Conservation (phyloP, 2,113 vertebrate genomes). For the Egretta garzetta region DNA sequence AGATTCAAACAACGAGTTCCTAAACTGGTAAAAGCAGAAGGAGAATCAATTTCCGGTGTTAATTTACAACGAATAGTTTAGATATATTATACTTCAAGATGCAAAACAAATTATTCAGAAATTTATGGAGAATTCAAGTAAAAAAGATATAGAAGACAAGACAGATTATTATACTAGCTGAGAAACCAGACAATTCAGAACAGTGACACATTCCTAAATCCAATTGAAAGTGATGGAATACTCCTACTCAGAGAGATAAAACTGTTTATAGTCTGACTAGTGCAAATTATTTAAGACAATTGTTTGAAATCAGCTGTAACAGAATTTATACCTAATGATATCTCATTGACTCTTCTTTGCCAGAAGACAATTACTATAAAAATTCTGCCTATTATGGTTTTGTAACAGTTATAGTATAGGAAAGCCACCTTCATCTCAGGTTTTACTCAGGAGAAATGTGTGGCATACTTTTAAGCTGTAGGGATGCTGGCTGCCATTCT, state of each 20-base stretch:
- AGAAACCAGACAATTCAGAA: neutral
- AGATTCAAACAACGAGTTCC: conserved; percentile 93
- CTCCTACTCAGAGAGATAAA: neutral
- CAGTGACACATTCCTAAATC: neutral
- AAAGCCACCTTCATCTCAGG: neutral
- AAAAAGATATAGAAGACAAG: neutral
- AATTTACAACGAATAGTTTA: neutral
- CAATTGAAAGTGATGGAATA: neutral
- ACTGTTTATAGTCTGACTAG: neutral
- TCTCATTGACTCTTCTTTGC: neutral
- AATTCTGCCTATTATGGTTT: neutral
- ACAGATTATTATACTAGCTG: neutral
- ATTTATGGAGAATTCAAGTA: neutral
- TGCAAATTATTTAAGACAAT: neutral
- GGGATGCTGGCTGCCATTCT: neutral
- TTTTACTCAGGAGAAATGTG: neutral
- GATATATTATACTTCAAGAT: neutral
- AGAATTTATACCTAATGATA: neutral
- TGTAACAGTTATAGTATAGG: neutral
- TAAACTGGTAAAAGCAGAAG: conserved; percentile 76
- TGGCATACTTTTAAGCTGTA: neutral
- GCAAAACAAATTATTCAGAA: neutral
- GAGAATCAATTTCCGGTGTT: neutral
- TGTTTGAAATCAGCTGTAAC: neutral
- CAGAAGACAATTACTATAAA: neutral